Evolutionary conservation across 2,113 vertebrate species (phyloP), one percentile per base, ranked within the genome.

Genomic region (Hemibagrus wyckioides): DNA sequence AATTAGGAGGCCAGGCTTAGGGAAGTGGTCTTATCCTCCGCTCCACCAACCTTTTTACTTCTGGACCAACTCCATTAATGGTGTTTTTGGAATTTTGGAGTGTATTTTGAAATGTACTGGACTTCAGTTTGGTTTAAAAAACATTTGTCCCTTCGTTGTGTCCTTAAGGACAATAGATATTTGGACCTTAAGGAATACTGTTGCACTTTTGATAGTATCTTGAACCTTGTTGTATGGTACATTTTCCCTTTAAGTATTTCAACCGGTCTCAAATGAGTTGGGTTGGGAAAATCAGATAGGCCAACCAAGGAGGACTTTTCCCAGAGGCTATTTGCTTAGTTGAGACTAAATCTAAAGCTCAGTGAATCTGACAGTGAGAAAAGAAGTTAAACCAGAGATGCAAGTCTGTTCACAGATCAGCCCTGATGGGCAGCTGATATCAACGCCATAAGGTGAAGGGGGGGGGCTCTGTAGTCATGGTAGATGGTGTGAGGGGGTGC

Each of bases 1-100:
- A 88, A 87, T 89, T 91, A 85, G 73, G 84, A 86, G 90, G 87
- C 88, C 88, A 75, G 73, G 44, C 54, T 82, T 48, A 28, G 23
- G 54, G 25, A 48, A 25, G 54, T 14, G 25, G 23, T 36, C 69
- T 39, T 82, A 21, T 75, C 21, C 52, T 85, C 80, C 54, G n/a
- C 75, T 86, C 63, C 75, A 82, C 33, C 17, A 33, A 17, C 73
- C 57, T 67, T 83, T 54, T 80, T 65, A 61, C 61, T 73, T 59
- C 79, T 82, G 65, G 52, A 88, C 39, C 5, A 4, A 52, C 79
- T 85, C 50, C 79, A 56, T 80, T 52, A 44, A 9, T 2, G 41
- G 14, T 67, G 19, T n/a, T n/a, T n/a, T n/a, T n/a, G n/a, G n/a
- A n/a, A n/a, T n/a, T n/a, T n/a, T n/a, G n/a, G n/a, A n/a, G n/a